Evolutionary conservation across 2,888 invertebrate species (phyloP).

Genomic region (Tachina lurida): DNA sequence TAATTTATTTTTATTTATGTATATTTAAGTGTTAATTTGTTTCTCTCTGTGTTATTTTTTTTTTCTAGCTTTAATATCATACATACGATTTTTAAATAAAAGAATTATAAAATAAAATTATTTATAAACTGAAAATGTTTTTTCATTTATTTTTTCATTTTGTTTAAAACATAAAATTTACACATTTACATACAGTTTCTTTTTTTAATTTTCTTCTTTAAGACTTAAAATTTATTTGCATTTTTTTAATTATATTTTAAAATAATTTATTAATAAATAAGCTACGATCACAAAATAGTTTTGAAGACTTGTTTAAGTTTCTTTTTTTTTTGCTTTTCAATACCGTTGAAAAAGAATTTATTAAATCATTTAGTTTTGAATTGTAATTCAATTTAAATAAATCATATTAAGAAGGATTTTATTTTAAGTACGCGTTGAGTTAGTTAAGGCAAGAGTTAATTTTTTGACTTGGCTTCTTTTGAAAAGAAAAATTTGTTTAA

Average conservation of each 20-base stretch:
- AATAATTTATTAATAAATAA: conserved; percentile 71
- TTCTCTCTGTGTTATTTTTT: neutral
- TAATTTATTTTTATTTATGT: conserved; percentile 18
- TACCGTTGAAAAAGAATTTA: conserved; percentile 14
- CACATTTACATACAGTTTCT: conserved; percentile 67
- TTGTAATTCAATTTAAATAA: neutral
- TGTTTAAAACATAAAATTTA: conserved; percentile 65
- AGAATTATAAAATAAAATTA: conserved; percentile 22
- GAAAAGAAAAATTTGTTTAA: conserved; percentile 21
- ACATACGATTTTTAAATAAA: conserved; percentile 44
- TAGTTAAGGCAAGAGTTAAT: conserved; percentile 49
- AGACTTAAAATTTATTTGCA: conserved; percentile 54
- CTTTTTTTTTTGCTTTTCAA: conserved; percentile 7
- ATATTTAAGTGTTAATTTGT: conserved; percentile 48
- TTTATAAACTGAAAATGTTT: conserved; percentile 5
- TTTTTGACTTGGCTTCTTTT: conserved; percentile 25
- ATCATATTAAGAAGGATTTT: conserved; percentile 9
- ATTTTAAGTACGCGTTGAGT: conserved; percentile 14
- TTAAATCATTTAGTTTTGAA: conserved; percentile 9
- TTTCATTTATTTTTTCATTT: neutral
- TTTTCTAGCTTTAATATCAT: conserved; percentile 34
- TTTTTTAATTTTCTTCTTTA: conserved; percentile 24
- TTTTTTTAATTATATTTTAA: conserved; percentile 51
- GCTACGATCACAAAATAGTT: conserved; percentile 71
- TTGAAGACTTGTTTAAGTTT: conserved; percentile 66